phyloP scores from a whole-genome alignment of 2,113 vertebrate species.

The Nerophis lumbriciformis region DNA sequence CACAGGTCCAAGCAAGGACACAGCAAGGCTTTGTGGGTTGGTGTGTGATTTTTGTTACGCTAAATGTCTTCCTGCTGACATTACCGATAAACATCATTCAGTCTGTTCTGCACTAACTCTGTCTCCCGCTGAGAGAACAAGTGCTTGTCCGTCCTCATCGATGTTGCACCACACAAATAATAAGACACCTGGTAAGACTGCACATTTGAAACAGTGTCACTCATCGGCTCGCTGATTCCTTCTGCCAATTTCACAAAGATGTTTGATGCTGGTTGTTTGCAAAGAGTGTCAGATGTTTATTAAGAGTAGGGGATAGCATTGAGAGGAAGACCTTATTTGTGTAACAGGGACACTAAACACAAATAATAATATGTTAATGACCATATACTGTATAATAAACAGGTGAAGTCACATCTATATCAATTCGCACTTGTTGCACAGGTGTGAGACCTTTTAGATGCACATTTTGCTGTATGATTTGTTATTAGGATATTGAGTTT shows the following conservation, averaged over 20 bases:
- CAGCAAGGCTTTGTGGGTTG: constrained; percentile 28
- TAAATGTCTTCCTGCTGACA: constrained; percentile 55
- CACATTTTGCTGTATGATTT: too few species aligned
- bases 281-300: too few species aligned
- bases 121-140: constrained; percentile 53
- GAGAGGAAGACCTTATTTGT: too few species aligned
- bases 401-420: too few species aligned
- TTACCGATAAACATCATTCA: constrained; percentile 55
- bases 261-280: too few species aligned
- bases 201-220: constrained; percentile 7
- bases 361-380: too few species aligned
- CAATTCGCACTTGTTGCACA: too few species aligned
- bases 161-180: not conserved
- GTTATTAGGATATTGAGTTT: too few species aligned
- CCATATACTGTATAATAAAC: too few species aligned
- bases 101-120: constrained; percentile 30
- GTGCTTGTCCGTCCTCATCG: constrained; percentile 15
- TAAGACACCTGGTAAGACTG: constrained; percentile 12
- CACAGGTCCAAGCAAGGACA: constrained; percentile 33
- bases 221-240: constrained; percentile 22
- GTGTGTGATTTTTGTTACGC: constrained; percentile 43
- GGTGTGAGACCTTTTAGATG: too few species aligned
- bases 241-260: not conserved
- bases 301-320: too few species aligned
- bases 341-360: too few species aligned